These are phyloP conservation scores for Sesia bembeciformis DNA, from an alignment of 2,888 invertebrate genomes.

Conservation along the genomic window DNA sequence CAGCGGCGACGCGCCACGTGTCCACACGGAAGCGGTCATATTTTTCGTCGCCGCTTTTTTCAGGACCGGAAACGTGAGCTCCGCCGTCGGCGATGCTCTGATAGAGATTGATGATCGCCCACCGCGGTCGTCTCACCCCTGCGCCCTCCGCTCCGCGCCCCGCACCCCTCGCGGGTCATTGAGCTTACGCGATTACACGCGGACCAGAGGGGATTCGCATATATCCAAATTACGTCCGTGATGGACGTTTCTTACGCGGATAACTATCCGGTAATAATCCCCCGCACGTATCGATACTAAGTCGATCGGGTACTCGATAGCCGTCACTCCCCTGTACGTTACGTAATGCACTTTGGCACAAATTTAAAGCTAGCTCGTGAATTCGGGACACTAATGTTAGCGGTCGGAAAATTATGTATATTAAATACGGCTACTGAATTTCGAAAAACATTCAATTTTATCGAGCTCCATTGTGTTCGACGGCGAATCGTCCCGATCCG, in stretches of 20 bases:
- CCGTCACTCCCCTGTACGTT: constrained; percentile 3
- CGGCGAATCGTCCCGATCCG: constrained; percentile 5
- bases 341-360: constrained; percentile 4
- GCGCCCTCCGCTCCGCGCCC: constrained; percentile 18
- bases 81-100: constrained; percentile 41
- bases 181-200: constrained; percentile 56
- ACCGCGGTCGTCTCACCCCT: constrained; percentile 19
- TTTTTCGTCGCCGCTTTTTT: constrained; percentile 53
- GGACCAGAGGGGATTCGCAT: constrained; percentile 60
- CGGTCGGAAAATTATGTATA: constrained; percentile 11
- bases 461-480: constrained; percentile 18
- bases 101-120: constrained; percentile 69
- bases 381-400: background rate
- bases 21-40: constrained; percentile 45
- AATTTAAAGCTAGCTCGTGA: background rate
- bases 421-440: constrained; percentile 4
- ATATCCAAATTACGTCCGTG: constrained; percentile 69
- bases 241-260: constrained; percentile 66
- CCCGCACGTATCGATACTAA: constrained; percentile 12
- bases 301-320: constrained; percentile 10
- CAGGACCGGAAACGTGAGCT: constrained; percentile 32
- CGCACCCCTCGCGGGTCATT: constrained; percentile 35
- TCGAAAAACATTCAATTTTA: constrained; percentile 20
- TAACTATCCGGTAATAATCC: constrained; percentile 44
- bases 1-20: constrained; percentile 17